Percentiles rank a stretch among this genome's conserved stretches.
Evolutionary conservation across 2,888 invertebrate species (phyloP).

Genomic region (Trilocha varians): DNA sequence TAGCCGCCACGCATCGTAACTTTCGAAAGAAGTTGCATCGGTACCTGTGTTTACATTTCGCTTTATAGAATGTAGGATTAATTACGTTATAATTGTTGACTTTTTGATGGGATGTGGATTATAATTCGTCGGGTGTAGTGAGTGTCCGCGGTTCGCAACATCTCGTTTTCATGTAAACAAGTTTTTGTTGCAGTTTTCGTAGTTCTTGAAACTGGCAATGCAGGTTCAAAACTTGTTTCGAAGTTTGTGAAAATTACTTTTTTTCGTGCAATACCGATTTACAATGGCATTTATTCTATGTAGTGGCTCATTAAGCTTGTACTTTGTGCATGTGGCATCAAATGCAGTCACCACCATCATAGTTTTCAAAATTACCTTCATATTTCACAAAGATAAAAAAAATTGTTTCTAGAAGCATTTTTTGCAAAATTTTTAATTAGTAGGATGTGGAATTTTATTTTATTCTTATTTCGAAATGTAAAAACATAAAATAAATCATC

Average conservation of each 20-base stretch:
- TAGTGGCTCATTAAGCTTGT: too few relatives aligned
- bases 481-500: too few relatives aligned
- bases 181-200: not conserved
- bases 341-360: too few relatives aligned
- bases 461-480: too few relatives aligned
- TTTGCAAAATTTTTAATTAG: too few relatives aligned
- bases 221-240: not conserved
- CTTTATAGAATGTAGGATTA: not conserved
- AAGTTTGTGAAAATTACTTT: not conserved
- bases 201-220: not conserved
- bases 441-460: too few relatives aligned
- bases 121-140: not conserved
- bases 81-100: not conserved
- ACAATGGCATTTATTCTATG: too few relatives aligned
- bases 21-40: not conserved
- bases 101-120: not conserved
- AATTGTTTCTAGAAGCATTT: too few relatives aligned
- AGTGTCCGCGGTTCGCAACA: not conserved
- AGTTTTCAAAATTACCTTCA: too few relatives aligned
- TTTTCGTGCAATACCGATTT: not conserved
- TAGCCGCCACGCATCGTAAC: conserved; percentile 38
- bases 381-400: too few relatives aligned
- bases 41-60: conserved; percentile 3
- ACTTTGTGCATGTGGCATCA: too few relatives aligned
- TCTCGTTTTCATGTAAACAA: not conserved